Evolutionary conservation across 2,113 vertebrate genomes (phyloP).

Genomic region (Progne subis): DNA sequence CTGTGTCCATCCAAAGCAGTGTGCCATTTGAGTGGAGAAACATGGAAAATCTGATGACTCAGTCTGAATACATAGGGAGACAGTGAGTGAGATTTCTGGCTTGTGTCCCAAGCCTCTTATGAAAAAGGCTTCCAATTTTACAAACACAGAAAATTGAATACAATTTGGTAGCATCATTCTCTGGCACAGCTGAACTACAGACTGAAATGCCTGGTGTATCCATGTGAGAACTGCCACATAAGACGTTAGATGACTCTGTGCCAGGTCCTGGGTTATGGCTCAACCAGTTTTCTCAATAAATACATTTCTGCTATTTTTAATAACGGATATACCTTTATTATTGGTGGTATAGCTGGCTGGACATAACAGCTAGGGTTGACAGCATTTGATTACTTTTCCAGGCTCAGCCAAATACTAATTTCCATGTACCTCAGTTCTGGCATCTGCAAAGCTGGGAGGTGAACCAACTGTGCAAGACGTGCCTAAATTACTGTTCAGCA

Average conservation of each 20-base stretch:
- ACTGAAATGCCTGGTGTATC: neutral
- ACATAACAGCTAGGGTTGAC: neutral
- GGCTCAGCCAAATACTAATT: neutral
- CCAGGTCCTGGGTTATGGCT: neutral
- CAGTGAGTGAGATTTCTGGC: slow-evolving; percentile 36
- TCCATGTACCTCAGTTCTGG: neutral
- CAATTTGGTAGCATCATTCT: neutral
- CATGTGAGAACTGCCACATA: neutral
- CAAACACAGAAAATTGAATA: slow-evolving; percentile 10
- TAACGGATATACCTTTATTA: neutral
- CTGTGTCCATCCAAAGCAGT: slow-evolving; percentile 22
- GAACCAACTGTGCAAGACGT: neutral
- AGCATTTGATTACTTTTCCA: neutral
- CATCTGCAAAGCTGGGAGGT: neutral
- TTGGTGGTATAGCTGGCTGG: neutral
- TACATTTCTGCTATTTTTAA: neutral
- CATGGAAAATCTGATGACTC: slow-evolving; percentile 45
- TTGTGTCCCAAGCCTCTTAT: neutral
- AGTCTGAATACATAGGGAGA: slow-evolving; percentile 8
- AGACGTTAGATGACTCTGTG: neutral
- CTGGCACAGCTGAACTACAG: neutral
- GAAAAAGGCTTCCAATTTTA: slow-evolving; percentile 11
- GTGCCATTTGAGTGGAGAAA: slow-evolving; percentile 24
- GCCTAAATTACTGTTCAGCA: neutral
- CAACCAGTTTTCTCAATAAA: neutral